Evolutionary conservation across 2,888 invertebrate genomes (phyloP).

Genomic region (Sminthurides aquaticus): DNA sequence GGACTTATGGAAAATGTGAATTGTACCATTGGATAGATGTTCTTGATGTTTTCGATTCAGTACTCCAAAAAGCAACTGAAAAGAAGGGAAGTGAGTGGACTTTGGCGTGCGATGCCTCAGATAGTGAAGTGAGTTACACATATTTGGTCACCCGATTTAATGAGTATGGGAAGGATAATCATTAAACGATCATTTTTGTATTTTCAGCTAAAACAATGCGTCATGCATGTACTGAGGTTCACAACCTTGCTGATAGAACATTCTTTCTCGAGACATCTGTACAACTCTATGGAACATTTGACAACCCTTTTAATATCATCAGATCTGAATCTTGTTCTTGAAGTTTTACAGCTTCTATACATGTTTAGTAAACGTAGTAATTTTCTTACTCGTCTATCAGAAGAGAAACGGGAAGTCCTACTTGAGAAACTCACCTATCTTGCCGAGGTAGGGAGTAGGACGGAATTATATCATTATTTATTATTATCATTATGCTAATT

Average conservation of each 20-base stretch:
- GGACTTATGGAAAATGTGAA: slow-evolving; percentile 82
- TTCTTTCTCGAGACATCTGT: slow-evolving; percentile 75
- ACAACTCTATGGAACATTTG: slow-evolving; percentile 79
- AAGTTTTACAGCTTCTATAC: slow-evolving; percentile 73
- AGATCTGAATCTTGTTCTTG: slow-evolving; percentile 75
- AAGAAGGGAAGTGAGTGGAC: slow-evolving; percentile 59
- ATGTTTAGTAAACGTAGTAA: slow-evolving; percentile 84
- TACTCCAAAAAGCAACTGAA: slow-evolving; percentile 66
- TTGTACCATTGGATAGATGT: slow-evolving; percentile 79
- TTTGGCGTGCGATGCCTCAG: slow-evolving; percentile 64
- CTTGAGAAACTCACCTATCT: slow-evolving; percentile 65
- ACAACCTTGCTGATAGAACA: slow-evolving; percentile 77
- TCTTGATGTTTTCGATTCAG: slow-evolving; percentile 65
- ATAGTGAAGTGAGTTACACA: slow-evolving; percentile 48
- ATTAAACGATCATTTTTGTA: neutral
- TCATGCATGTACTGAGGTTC: slow-evolving; percentile 69
- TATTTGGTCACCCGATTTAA: neutral
- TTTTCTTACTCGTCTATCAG: slow-evolving; percentile 68
- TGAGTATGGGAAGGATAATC: neutral
- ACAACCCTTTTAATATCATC: slow-evolving; percentile 67
- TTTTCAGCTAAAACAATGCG: slow-evolving; percentile 59
- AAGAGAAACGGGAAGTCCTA: slow-evolving; percentile 63
- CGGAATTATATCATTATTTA: neutral
- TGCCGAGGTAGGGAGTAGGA: slow-evolving; percentile 62
- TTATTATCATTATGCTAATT: neutral